Percentiles rank a stretch among this genome's conserved stretches.
These are phyloP conservation scores for Ostrea denselamellosa DNA, from an alignment of 1,140 invertebrate species.

Conservation along the genomic window DNA sequence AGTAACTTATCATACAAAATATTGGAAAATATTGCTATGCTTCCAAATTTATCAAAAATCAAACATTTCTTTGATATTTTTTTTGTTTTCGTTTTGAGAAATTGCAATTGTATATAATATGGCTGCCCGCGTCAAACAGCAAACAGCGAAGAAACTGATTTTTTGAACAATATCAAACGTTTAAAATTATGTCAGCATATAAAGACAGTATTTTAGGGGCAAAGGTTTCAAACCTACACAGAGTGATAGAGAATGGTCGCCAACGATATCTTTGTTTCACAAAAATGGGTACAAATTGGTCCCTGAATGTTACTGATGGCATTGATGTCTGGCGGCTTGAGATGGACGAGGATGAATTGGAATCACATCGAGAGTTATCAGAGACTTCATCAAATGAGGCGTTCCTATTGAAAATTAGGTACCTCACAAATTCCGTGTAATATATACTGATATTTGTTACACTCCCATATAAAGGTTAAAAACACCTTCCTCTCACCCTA, in stretches of 20 bases:
- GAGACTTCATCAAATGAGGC: slow-evolving; percentile 62
- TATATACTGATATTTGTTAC: no score
- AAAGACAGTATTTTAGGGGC: slow-evolving; percentile 56
- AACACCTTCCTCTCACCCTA: no score
- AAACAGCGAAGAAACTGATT: neutral
- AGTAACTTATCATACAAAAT: neutral
- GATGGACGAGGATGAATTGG: slow-evolving; percentile 67
- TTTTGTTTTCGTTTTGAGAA: neutral
- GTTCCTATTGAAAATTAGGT: slow-evolving; percentile 68
- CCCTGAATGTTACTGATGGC: slow-evolving; percentile 69
- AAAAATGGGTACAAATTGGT: slow-evolving; percentile 55
- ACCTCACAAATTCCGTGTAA: neutral
- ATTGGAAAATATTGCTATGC: neutral
- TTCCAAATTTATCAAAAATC: neutral
- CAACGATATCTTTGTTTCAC: slow-evolving; percentile 70
- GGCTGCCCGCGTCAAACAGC: neutral
- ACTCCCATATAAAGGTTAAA: no score
- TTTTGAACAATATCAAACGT: neutral
- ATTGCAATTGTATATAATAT: neutral
- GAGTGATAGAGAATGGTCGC: slow-evolving; percentile 55
- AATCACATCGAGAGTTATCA: slow-evolving; percentile 67
- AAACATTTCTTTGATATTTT: neutral
- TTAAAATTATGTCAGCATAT: slow-evolving; percentile 61
- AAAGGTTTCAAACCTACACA: slow-evolving; percentile 60
- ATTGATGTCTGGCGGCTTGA: slow-evolving; percentile 68